Evolutionary conservation across 2,888 invertebrate species (phyloP).

Genomic region (Macrophya annulata): DNA sequence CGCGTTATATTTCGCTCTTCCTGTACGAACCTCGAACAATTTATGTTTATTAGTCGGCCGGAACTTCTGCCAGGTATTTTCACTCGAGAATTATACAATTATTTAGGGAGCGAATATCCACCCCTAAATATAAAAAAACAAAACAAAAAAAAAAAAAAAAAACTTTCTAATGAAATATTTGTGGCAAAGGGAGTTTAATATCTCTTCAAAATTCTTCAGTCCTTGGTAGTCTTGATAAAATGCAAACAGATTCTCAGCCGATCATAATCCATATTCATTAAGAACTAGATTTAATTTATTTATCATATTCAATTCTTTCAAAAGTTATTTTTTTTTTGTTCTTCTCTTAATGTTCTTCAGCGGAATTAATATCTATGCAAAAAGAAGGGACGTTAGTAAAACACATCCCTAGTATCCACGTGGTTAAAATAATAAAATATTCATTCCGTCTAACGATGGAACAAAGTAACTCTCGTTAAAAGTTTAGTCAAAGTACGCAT

Average conservation of each 20-base stretch:
- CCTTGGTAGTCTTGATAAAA: background rate
- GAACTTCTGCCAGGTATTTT: conserved; percentile 14
- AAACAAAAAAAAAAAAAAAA: conserved; percentile 11
- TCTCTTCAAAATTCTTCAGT: background rate
- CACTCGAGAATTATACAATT: conserved; percentile 34
- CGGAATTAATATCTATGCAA: background rate
- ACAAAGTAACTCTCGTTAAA: conserved; percentile 33
- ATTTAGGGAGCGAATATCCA: background rate
- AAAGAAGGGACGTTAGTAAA: background rate
- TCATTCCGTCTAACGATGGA: background rate
- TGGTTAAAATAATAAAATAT: background rate
- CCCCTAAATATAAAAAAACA: background rate
- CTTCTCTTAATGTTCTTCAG: background rate
- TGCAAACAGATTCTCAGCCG: background rate
- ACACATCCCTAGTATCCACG: background rate
- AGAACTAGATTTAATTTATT: background rate
- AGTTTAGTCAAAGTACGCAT: conserved; percentile 19
- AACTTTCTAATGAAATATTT: conserved; percentile 13
- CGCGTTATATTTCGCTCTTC: conserved; percentile 41
- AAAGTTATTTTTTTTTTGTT: background rate
- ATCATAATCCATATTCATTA: background rate
- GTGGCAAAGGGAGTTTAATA: conserved; percentile 1
- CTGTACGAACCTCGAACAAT: background rate
- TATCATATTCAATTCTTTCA: background rate
- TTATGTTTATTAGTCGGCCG: conserved; percentile 30